A percentile compares a stretch with the other conserved stretches of the same genome.
phyloP scores from a whole-genome alignment of 2,797 vertebrate species.

The Molossus molossus region DNA sequence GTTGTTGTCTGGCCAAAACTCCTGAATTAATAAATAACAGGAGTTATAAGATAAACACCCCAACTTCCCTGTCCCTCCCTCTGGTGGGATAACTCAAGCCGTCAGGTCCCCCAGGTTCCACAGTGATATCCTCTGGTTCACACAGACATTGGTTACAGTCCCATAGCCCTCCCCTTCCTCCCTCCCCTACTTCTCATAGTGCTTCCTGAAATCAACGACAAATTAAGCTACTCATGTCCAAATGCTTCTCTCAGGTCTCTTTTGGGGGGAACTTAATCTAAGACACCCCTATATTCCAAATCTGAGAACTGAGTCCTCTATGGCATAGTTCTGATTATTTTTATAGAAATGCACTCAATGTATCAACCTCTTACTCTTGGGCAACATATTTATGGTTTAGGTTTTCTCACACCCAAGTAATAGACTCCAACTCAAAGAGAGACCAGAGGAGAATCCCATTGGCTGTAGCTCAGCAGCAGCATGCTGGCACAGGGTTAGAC shows the following conservation, averaged over 20 bases:
- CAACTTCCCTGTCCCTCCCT: background rate
- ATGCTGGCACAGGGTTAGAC: background rate
- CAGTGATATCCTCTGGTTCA: background rate
- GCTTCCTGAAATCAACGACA: background rate
- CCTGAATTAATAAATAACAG: background rate
- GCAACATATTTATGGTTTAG: background rate
- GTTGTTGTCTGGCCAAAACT: background rate
- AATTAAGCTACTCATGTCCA: background rate
- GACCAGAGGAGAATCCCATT: background rate
- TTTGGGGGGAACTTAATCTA: background rate
- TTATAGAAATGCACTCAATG: background rate
- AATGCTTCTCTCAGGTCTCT: background rate
- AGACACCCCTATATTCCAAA: background rate
- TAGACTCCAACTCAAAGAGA: background rate
- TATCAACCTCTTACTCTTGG: background rate
- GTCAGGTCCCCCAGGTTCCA: background rate
- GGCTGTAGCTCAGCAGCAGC: background rate
- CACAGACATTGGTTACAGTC: background rate
- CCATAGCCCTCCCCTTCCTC: background rate
- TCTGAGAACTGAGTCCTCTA: background rate
- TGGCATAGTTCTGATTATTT: background rate
- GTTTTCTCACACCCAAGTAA: background rate
- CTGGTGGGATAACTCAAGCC: background rate
- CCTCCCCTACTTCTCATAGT: background rate
- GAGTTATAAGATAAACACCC: background rate